phyloP scores from a whole-genome alignment of 2,888 invertebrate genomes.

The Drosophila cyrtoloma region DNA sequence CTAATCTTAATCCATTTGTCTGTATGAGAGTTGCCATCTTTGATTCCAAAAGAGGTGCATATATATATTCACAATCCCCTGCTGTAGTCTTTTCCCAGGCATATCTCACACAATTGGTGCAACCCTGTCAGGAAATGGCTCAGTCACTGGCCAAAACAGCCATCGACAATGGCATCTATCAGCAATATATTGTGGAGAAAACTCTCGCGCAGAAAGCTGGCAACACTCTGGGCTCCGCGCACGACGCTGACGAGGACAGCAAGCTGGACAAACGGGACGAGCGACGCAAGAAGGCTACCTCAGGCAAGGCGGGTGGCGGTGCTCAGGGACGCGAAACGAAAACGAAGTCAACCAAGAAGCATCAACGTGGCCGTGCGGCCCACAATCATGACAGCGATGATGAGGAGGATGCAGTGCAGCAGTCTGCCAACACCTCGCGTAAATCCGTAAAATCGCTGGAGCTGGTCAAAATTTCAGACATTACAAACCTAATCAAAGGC shows the following conservation, averaged over 20 bases:
- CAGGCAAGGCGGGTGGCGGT: constrained; percentile 96
- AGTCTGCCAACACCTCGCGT: constrained; percentile 84
- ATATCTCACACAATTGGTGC: constrained; percentile 89
- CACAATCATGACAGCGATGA: constrained; percentile 87
- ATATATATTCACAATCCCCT: not conserved
- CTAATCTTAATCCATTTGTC: not conserved
- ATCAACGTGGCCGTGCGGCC: constrained; percentile 86
- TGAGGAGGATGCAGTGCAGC: constrained; percentile 87
- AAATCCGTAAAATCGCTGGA: constrained; percentile 86
- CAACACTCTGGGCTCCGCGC: constrained; percentile 26
- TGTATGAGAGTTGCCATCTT: not conserved
- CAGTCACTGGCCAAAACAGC: constrained; percentile 89
- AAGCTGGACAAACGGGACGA: constrained; percentile 92
- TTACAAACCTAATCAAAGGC: constrained; percentile 88
- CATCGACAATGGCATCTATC: constrained; percentile 91
- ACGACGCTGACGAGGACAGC: constrained; percentile 84
- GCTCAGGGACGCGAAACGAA: constrained; percentile 97
- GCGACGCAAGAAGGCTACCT: constrained; percentile 93
- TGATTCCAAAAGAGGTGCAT: not conserved
- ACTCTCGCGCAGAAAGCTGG: constrained; percentile 85
- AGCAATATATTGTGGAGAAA: constrained; percentile 90
- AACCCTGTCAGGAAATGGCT: constrained; percentile 89
- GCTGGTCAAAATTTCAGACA: constrained; percentile 89
- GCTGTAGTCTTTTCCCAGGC: constrained; percentile 87
- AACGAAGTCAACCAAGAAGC: constrained; percentile 96